These are phyloP conservation scores for Miniopterus natalensis DNA, from an alignment of 2,113 vertebrate species.

Conservation along the genomic window DNA sequence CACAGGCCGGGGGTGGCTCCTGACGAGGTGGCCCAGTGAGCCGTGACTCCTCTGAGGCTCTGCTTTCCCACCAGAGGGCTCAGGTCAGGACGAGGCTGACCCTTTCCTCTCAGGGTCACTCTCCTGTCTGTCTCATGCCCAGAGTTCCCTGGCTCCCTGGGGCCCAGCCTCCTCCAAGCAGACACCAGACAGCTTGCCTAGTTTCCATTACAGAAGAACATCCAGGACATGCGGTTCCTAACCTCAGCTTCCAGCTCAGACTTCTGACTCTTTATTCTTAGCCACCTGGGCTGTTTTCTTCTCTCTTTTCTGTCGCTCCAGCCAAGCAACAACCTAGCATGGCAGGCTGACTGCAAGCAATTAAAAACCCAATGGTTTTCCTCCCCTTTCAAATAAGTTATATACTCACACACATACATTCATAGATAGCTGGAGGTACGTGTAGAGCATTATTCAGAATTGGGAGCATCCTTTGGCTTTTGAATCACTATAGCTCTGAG, in stretches of 20 bases:
- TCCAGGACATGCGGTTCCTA: not conserved
- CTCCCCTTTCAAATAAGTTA: not conserved
- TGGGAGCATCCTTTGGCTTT: not conserved
- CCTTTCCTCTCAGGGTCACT: not conserved
- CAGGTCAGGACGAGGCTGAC: not conserved
- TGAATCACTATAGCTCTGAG: not conserved
- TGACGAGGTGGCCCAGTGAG: fast-evolving
- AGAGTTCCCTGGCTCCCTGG: not conserved
- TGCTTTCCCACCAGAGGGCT: not conserved
- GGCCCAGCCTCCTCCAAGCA: not conserved
- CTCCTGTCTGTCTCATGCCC: not conserved
- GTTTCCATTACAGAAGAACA: not conserved
- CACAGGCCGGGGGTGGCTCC: not conserved
- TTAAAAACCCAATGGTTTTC: not conserved
- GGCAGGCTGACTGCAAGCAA: not conserved
- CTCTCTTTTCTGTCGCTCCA: not conserved
- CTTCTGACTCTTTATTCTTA: not conserved
- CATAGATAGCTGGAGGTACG: not conserved
- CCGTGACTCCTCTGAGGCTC: too few species aligned
- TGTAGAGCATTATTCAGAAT: not conserved
- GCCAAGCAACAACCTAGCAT: not conserved
- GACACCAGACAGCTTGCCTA: not conserved
- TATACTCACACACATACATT: not conserved
- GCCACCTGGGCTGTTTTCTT: not conserved
- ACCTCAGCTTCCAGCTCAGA: not conserved